phyloP scores from a whole-genome alignment of 2,888 invertebrate genomes.

The Apodemia duryi region DNA sequence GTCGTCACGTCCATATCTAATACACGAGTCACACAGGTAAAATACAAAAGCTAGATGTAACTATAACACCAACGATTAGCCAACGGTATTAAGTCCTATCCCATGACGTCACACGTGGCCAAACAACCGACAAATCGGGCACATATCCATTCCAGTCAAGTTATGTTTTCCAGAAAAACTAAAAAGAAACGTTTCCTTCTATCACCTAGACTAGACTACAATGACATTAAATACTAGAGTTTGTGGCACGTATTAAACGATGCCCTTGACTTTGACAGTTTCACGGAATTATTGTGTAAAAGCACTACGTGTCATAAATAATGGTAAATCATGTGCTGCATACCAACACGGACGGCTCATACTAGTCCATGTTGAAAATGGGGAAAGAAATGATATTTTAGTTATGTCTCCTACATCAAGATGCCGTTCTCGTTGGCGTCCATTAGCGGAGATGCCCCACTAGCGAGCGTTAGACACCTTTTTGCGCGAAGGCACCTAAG shows the following conservation, averaged over 20 bases:
- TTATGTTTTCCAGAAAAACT: no score
- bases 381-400: conserved; percentile 21
- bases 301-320: conserved; percentile 17
- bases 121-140: no score
- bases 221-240: neutral
- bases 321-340: conserved; percentile 11
- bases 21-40: no score
- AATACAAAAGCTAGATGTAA: no score
- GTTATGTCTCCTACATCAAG: conserved; percentile 18
- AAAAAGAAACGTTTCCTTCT: no score
- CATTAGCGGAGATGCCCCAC: conserved; percentile 23
- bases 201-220: no score
- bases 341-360: conserved; percentile 11
- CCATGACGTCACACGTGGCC: no score
- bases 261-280: conserved; percentile 3
- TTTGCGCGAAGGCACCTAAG: conserved; percentile 22
- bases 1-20: no score
- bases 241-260: neutral
- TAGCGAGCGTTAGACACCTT: conserved; percentile 18
- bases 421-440: conserved; percentile 20
- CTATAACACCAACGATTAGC: no score
- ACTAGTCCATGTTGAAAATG: conserved; percentile 8
- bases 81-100: no score
- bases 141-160: no score
- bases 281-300: conserved; percentile 11